Conservation (phyloP, 2,888 invertebrate species). For the Drosophila monieri region DNA sequence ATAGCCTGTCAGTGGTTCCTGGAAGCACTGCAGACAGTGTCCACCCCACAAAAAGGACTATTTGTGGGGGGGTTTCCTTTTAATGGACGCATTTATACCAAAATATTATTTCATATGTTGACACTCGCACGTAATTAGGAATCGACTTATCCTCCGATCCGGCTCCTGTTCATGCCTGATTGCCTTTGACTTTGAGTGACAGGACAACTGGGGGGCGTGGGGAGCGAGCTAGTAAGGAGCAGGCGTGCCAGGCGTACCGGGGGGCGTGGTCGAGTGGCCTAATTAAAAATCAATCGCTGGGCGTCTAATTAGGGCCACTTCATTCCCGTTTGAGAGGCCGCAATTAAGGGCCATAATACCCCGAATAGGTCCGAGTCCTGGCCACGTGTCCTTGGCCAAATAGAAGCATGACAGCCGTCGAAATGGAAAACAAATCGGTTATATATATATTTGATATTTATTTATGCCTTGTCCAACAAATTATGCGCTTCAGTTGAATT, state of each 20-base stretch:
- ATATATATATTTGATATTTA: slow-evolving; percentile 70
- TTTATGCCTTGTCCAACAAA: slow-evolving; percentile 77
- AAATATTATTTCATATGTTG: slow-evolving; percentile 80
- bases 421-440: slow-evolving; percentile 23
- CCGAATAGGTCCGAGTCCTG: background rate
- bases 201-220: slow-evolving; percentile 21
- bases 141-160: slow-evolving; percentile 25
- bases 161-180: slow-evolving; percentile 54
- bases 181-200: slow-evolving; percentile 55
- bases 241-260: background rate
- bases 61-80: slow-evolving; percentile 17
- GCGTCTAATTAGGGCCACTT: slow-evolving; percentile 40
- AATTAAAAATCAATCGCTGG: slow-evolving; percentile 70
- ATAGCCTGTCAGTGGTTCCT: background rate
- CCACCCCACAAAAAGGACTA: background rate
- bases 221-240: background rate
- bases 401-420: slow-evolving; percentile 10
- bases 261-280: slow-evolving; percentile 39
- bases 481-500: slow-evolving; percentile 74
- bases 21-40: background rate
- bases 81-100: slow-evolving; percentile 62
- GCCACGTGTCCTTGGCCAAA: slow-evolving; percentile 63
- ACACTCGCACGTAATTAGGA: slow-evolving; percentile 79
- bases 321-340: slow-evolving; percentile 14
- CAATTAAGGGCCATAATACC: slow-evolving; percentile 55